These are phyloP conservation scores for Hippocampus guttulatus DNA, from an alignment of 2,113 vertebrate genomes.

Conservation along the genomic window DNA sequence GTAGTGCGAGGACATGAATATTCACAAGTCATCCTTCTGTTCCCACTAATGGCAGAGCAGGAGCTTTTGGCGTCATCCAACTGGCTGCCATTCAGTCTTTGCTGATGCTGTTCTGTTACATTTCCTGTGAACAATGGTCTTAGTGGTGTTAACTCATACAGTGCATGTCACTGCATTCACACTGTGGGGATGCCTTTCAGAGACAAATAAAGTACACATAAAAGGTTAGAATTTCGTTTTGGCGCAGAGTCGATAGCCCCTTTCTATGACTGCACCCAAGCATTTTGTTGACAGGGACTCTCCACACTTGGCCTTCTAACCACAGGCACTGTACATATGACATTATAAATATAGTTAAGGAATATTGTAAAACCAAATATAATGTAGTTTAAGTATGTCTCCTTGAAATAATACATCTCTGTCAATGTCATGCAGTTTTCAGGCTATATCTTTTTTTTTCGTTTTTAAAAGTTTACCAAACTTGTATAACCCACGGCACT, in stretches of 20 bases:
- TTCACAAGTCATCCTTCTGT: conserved; percentile 57
- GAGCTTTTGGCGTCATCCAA: conserved; percentile 61
- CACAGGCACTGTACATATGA: neutral
- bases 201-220: neutral
- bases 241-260: neutral
- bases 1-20: conserved; percentile 58
- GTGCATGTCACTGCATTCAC: neutral
- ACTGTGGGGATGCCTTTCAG: neutral
- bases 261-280: too few species aligned
- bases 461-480: neutral
- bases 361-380: neutral
- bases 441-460: neutral
- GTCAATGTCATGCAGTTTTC: neutral
- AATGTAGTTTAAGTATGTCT: neutral
- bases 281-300: neutral
- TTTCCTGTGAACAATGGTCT: conserved; percentile 25
- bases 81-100: conserved; percentile 64
- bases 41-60: conserved; percentile 62
- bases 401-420: neutral
- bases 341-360: neutral
- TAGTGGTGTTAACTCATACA: neutral
- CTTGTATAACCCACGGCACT: neutral
- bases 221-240: neutral
- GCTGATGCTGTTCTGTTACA: conserved; percentile 18
- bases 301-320: neutral